Evolutionary conservation across 2,888 invertebrate species (phyloP), one percentile per base, ranked within the genome.

Genomic region (Augochlorella aurata): DNA sequence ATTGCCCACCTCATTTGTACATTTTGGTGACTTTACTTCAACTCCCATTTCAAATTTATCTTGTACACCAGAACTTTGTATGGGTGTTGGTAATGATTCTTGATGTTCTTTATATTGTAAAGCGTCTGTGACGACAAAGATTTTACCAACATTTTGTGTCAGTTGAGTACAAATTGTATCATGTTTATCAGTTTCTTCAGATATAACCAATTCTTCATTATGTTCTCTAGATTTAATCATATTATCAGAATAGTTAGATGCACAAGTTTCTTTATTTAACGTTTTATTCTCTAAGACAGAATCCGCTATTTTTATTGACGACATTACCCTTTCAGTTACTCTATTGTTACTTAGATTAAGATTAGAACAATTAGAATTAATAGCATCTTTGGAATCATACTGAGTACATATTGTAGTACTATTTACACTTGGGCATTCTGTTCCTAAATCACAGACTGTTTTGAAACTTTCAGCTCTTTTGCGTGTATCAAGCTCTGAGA

Each of bases 371-470:
- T 81, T 83, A 74, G 66, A 78, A 69, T 61, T 85, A 80, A 77
- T 70, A 74, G 72, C 24, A 73, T 88, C 81, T 79, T 85, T 88
- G 72, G 82, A 83, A 78, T 82, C 63, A 67, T 65, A 74, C 68
- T 72, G 79, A 44, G 77, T 65, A 77, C 66, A 78, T 75, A 74
- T 74, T 54, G 70, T 49, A 24, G 24, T 72, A 88, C 49, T 88
- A 82, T 84, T 82, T 86, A 85, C 78, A 82, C 61, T 75, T 66
- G 81, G 70, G 67, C 65, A 69, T 82, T 88, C 79, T 75, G 81
- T 67, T 80, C 75, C 81, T 83, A 80, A 79, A 88, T 87, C 88
- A 87, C 88, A 86, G 83, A 80, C 81, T 79, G 86, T 85, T 72
- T 76, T 82, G 47, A 80, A 84, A 85, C 81, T 88, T 86, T 88